A percentile compares a stretch with the other conserved stretches of the same genome.
Evolutionary conservation across 2,113 vertebrate genomes (phyloP).

Genomic region (Peromyscus polionotus): DNA sequence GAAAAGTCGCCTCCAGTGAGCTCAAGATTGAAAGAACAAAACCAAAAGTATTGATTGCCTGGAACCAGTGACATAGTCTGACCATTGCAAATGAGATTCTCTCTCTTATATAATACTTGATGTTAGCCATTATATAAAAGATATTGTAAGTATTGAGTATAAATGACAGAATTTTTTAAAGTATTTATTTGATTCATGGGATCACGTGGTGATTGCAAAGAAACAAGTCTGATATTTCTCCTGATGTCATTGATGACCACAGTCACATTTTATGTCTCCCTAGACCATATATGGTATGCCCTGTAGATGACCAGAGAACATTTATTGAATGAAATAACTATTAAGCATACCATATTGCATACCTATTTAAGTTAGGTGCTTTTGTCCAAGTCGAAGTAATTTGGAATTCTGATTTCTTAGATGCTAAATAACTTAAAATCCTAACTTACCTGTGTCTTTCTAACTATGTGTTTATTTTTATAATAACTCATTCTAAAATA

Average conservation of each 20-base stretch:
- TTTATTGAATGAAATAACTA: slow-evolving; percentile 46
- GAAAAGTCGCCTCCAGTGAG: neutral
- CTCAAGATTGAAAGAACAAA: neutral
- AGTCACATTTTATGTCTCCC: neutral
- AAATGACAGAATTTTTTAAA: slow-evolving; percentile 54
- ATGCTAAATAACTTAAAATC: slow-evolving; percentile 53
- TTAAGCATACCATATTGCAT: neutral
- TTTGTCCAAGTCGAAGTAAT: slow-evolving; percentile 30
- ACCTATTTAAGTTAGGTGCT: slow-evolving; percentile 28
- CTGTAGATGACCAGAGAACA: neutral
- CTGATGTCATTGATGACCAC: neutral
- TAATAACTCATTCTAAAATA: neutral
- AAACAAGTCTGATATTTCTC: slow-evolving; percentile 15
- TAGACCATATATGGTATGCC: neutral
- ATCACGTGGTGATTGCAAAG: neutral
- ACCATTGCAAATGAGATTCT: slow-evolving; percentile 47
- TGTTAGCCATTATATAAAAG: slow-evolving; percentile 9
- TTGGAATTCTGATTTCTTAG: slow-evolving; percentile 54
- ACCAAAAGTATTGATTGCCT: neutral
- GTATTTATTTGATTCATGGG: slow-evolving; percentile 14
- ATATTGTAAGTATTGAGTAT: neutral
- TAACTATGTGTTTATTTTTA: slow-evolving; percentile 23
- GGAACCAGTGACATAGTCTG: neutral
- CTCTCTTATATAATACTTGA: neutral
- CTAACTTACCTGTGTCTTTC: neutral